These are phyloP conservation scores for Lacanobia oleracea DNA, from an alignment of 2,888 invertebrate species.

Conservation along the genomic window DNA sequence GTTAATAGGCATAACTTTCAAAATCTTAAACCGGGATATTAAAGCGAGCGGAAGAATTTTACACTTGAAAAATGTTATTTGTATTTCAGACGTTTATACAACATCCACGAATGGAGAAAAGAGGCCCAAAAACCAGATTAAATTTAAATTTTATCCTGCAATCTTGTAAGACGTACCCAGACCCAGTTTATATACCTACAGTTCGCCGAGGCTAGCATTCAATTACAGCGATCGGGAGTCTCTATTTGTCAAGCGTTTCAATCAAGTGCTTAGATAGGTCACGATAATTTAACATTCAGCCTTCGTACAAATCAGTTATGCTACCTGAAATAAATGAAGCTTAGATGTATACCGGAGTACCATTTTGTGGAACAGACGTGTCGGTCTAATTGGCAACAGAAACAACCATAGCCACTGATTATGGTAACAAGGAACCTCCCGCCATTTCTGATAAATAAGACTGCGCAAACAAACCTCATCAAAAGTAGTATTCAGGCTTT, in stretches of 20 bases:
- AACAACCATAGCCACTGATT: constrained; percentile 24
- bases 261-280: constrained; percentile 28
- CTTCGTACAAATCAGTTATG: background rate
- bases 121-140: constrained; percentile 9
- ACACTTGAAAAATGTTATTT: too few relatives aligned
- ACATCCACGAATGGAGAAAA: background rate
- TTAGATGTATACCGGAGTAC: background rate
- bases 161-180: background rate
- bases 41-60: too few relatives aligned
- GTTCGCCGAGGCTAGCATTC: constrained; percentile 11
- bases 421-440: constrained; percentile 28
- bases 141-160: background rate
- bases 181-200: constrained; percentile 3
- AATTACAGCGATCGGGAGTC: constrained; percentile 25
- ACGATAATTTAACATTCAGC: constrained; percentile 27
- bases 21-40: too few relatives aligned
- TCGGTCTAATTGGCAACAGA: constrained; percentile 8
- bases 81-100: too few relatives aligned
- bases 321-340: background rate
- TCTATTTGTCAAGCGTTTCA: constrained; percentile 42
- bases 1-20: too few relatives aligned
- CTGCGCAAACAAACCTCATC: constrained; percentile 59
- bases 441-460: constrained; percentile 44
- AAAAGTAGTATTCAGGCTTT: constrained; percentile 57
- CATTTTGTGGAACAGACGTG: background rate